Percentiles rank a stretch among this genome's conserved stretches.
Evolutionary conservation across 2,113 vertebrate species (phyloP).

Genomic region (Tursiops truncatus): DNA sequence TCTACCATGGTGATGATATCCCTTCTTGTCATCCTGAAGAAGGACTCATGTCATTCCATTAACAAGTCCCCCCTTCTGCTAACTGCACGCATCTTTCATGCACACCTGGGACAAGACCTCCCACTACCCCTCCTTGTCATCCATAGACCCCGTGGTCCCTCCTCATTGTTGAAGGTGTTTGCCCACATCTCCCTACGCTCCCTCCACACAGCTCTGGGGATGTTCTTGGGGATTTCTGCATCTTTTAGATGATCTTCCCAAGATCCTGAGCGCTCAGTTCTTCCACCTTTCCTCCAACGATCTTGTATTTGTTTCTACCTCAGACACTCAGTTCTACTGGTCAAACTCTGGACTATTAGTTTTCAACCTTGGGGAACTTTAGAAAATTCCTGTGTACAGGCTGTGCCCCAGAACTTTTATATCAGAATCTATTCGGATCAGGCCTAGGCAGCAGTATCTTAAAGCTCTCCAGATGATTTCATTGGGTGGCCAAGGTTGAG

Average conservation of each 20-base stretch:
- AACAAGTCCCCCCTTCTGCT: background rate
- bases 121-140: background rate
- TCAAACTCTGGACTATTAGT: background rate
- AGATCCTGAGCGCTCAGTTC: background rate
- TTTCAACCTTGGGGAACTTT: background rate
- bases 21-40: background rate
- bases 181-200: background rate
- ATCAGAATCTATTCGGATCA: fast-evolving
- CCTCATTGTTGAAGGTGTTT: fast-evolving
- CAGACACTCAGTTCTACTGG: background rate
- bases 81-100: background rate
- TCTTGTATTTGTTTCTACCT: fast-evolving
- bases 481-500: fast-evolving
- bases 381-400: background rate
- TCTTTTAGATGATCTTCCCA: too few relatives aligned
- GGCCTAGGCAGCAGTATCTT: fast-evolving
- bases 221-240: background rate
- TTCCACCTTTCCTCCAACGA: background rate
- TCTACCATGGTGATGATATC: background rate
- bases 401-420: background rate
- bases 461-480: background rate
- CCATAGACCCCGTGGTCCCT: background rate
- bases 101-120: background rate
- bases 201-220: fast-evolving
- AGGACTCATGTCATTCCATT: fast-evolving